Base-by-base conservation (phyloP, 2,113 vertebrate species). In the Anoura caudifer region DNA sequence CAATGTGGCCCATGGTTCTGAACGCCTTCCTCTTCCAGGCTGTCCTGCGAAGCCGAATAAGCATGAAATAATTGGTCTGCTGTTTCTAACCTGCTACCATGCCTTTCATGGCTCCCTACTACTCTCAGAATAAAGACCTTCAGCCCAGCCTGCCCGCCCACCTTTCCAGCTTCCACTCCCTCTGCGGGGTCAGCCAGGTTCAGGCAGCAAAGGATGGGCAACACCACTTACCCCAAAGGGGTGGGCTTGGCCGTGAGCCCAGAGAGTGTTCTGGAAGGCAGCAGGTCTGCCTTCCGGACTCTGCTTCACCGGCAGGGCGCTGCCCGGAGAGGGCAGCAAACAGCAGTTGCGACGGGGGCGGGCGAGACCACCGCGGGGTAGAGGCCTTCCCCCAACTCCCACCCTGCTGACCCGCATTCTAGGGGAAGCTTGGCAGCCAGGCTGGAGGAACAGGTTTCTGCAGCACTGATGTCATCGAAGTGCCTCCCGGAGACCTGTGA, bases 211-310 rank as follows among this genome's bases (percentile, higher is more conserved):
- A 82, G 2, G 2, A 19, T 6, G 83, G n/a, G 19, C 47, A 41
- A 6, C 1, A 31, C 28, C 15, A 4, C 52, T 73, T 15, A 26
- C 19, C 0, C 16, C 50, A 41, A 28, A 63, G 2, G 59, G 4
- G 11, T 4, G 52, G 33, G 15, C 67, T 43, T 87, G 59, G 28
- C 22, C 41, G 28, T 24, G 33, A 82, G 11, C 50, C 65, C 4
- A 11, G 47, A 76, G 47, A 87, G 83, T 11, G 5, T 38, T 47
- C 33, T 36, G 41, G 81, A 92, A 87, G 15, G 88, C 75, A 33
- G 19, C 31, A 3, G 19, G 2, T 26, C 0, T 0, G 20, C 10
- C 7, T 72, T 79, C 54, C 1, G 0, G 33, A 63, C 1, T 1
- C 38, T 0, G 28, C 10, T 67, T 94, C 41, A 43, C 50, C 24